Base-by-base conservation (phyloP, 2,888 invertebrate species). In the Adela reaumurella region DNA sequence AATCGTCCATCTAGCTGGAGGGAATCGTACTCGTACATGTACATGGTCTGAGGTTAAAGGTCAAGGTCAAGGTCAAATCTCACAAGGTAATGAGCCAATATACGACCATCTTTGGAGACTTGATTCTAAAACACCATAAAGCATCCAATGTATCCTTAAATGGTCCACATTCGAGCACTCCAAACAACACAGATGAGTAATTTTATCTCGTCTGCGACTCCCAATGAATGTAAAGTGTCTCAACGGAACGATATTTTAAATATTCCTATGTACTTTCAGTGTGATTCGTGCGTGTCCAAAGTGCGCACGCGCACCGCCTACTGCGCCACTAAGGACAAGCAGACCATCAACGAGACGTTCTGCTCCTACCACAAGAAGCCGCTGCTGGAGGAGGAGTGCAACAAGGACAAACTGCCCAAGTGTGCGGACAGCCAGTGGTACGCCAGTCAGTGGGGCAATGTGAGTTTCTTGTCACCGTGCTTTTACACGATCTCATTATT, bases 391-490 rank as follows among this genome's bases (percentile, higher is more conserved):
- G 81, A 88, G 50, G 69, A 84, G 3, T 95, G 95, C 59, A 81
- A 84, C 28, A 66, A 74, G 1, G 62, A 68, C 11, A 69, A 80
- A 19, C 59, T 72, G 17, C 82, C 85, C 0, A 70, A 80, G 2
- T 96, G 95, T 67, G n/a, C n/a, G n/a, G 82, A 88, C 51, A 85
- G 83, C 60, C 86, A 88, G 65, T 97, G 96, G 97, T 94, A 92
- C 62, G 84, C 91, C 2, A 89, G 92, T 0, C 91, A 94, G 59
- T 98, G 97, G 98, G 90, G 92, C 65, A 89, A 90, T 74, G 92
- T 92, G 24, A 35, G 35, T 35, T 24, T 24, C 24, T 6, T 24
- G 5, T 24, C 24, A 24, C n/a, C n/a, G n/a, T n/a, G n/a, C n/a
- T n/a, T n/a, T n/a, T n/a, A n/a, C n/a, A n/a, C n/a, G n/a, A n/a